Conservation (phyloP, 2,113 vertebrate genomes). For the Pseudorhombus dupliciocellatus region DNA sequence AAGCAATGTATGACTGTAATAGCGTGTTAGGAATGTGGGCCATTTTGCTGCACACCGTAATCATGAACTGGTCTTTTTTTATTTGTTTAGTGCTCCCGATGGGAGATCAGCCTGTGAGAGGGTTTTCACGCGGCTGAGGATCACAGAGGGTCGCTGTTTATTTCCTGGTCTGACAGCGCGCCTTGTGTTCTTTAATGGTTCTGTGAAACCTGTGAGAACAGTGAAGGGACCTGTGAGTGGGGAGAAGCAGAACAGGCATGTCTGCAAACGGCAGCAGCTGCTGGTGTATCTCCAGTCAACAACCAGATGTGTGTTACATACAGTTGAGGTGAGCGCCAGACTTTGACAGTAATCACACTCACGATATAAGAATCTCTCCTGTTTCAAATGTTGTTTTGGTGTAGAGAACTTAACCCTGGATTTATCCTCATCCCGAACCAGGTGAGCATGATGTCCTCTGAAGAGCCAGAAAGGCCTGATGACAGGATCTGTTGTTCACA, state of each 20-base stretch:
- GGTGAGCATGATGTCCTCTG: neutral
- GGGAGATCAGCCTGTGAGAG: neutral
- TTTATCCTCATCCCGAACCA: neutral
- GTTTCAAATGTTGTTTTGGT: neutral
- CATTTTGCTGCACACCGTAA: neutral
- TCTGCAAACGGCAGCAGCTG: constrained; percentile 3
- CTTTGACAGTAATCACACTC: neutral
- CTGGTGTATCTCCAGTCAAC: neutral
- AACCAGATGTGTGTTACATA: neutral
- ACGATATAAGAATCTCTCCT: neutral
- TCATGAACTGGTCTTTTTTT: neutral
- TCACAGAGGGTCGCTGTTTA: neutral
- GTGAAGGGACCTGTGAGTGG: neutral
- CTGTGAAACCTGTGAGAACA: constrained; percentile 18
- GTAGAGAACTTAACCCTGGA: neutral
- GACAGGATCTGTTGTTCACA: constrained; percentile 15
- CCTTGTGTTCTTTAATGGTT: neutral
- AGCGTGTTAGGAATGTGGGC: neutral
- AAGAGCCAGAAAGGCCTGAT: neutral
- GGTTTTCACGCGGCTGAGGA: neutral
- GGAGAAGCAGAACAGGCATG: constrained; percentile 8
- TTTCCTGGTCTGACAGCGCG: constrained; percentile 5
- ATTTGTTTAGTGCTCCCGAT: constrained; percentile 26
- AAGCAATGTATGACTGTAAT: neutral
- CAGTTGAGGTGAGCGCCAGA: constrained; percentile 35